These are phyloP conservation scores for Melopsittacus undulatus DNA, from an alignment of 2,797 vertebrate genomes.

Conservation along the genomic window DNA sequence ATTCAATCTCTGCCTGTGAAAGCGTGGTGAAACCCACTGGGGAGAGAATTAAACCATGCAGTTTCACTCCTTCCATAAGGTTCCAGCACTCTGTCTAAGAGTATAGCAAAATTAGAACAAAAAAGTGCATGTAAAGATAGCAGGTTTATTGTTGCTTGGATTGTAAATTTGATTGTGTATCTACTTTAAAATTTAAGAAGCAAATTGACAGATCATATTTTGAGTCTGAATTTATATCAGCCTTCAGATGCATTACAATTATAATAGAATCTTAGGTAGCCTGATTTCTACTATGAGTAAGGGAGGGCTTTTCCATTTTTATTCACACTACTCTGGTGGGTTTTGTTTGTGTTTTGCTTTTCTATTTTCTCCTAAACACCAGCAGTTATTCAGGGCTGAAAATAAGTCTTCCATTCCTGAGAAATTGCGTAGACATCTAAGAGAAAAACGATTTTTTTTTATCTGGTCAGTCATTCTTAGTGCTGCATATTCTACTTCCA, in stretches of 20 bases:
- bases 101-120: background rate
- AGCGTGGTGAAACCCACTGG: background rate
- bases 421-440: background rate
- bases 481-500: background rate
- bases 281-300: background rate
- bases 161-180: background rate
- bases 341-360: background rate
- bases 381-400: background rate
- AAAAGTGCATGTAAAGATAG: background rate
- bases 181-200: background rate
- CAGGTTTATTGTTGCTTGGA: background rate
- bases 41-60: background rate
- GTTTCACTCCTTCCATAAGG: background rate
- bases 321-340: fast-evolving
- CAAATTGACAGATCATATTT: background rate
- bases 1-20: background rate
- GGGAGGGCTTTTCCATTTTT: background rate
- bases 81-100: background rate
- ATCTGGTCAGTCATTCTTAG: background rate
- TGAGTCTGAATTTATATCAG: background rate
- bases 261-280: background rate
- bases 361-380: background rate
- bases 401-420: background rate
- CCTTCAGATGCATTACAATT: background rate
- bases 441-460: background rate